phyloP scores from a whole-genome alignment of 2,113 vertebrate genomes.

The Leptodactylus fuscus region DNA sequence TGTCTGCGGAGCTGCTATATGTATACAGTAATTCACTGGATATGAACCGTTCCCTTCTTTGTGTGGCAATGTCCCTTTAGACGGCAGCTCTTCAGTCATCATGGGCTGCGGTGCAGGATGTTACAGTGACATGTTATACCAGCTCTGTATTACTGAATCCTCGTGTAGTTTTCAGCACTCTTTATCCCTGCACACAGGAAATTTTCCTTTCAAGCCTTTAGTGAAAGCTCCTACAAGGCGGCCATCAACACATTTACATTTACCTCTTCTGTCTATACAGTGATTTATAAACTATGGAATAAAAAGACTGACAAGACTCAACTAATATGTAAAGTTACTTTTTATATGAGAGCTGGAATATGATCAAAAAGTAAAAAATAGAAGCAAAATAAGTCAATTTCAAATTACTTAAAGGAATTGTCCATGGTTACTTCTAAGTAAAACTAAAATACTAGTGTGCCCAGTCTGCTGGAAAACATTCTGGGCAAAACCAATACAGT shows the following conservation, averaged over 20 bases:
- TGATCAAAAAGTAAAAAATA: not conserved
- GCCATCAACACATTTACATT: constrained; percentile 28
- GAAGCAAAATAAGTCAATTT: not conserved
- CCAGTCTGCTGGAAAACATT: too few relatives aligned
- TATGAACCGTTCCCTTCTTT: not conserved
- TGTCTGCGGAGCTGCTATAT: not conserved
- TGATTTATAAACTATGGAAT: constrained; percentile 21
- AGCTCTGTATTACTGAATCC: not conserved
- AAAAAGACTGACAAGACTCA: not conserved
- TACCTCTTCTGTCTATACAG: not conserved
- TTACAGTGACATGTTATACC: constrained; percentile 6
- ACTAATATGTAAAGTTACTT: too few relatives aligned
- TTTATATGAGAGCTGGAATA: too few relatives aligned
- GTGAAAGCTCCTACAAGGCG: constrained; percentile 19
- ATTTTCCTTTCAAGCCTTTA: constrained; percentile 13
- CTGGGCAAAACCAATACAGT: too few relatives aligned
- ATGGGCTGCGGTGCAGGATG: constrained; percentile 4
- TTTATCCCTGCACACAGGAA: constrained; percentile 12
- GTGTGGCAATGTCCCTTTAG: constrained; percentile 4
- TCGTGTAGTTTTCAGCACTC: constrained; percentile 22
- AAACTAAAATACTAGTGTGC: too few relatives aligned
- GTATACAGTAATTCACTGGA: not conserved
- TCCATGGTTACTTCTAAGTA: too few relatives aligned
- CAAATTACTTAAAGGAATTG: not conserved
- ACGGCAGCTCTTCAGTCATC: constrained; percentile 15